Evolutionary conservation across 2,113 vertebrate genomes (phyloP), one percentile per base, ranked within the genome.

Genomic region (Lethenteron reissneri): DNA sequence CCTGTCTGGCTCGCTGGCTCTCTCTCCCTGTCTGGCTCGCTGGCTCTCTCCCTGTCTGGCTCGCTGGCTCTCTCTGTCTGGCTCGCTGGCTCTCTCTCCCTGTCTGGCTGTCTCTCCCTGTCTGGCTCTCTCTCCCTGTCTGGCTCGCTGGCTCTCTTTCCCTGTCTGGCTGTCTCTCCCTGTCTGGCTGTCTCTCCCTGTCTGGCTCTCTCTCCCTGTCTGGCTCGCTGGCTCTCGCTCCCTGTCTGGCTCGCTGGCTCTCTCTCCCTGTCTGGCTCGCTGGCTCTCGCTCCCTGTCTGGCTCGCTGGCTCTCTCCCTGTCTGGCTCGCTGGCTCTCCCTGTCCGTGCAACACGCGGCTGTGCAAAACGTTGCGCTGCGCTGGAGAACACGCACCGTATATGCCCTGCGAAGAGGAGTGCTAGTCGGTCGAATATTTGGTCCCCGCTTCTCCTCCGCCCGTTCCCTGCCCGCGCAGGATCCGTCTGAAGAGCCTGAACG

Each of bases 401-500:
- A 7, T 41, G 41, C 41, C 41, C 41, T 41, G 41, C 41, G 5
- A 41, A 41, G 41, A 41, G 41, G 41, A 5, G 41, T 7, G 41
- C 6, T 41, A 7, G 41, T 41, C 41, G 6, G 41, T 41, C 41
- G 41, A 41, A 41, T 41, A 41, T 41, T 41, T 41, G 41, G 6
- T 41, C 41, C 41, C 41, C 41, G 41, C 41, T 41, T 41, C 41
- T 41, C 64, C 64, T 21, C 21, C 64, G 64, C 21, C n/a, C 11
- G 21, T 68, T 21, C 64, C 11, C 14, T 68, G 64, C 12, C n/a
- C 10, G 80, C 81, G 57, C 78, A 95, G 92, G 71, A 90, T 96
- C 75, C 90, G 92, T n/a, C 83, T 96, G 72, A 96, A 96, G 79
- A 95, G 88, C 78, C 85, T 96, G 57, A 92, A 88, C 76, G 82